Conservation (phyloP, 2,113 vertebrate genomes). For the Aegithalos caudatus region DNA sequence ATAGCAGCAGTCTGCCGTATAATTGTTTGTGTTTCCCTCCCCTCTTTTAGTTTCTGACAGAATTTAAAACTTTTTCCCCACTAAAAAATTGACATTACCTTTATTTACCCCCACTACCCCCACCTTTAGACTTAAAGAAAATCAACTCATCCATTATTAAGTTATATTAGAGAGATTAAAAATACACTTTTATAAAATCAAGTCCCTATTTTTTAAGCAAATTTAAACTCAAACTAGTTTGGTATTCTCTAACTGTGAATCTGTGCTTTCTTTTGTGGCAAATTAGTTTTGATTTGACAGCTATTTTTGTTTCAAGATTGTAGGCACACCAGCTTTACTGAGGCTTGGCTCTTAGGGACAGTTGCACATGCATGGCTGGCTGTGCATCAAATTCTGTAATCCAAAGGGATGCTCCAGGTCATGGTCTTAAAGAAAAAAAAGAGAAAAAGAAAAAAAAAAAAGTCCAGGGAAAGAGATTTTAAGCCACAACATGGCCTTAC, state of each 20-base stretch:
- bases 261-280: background rate
- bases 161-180: background rate
- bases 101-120: background rate
- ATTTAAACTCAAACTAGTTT: background rate
- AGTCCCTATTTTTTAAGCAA: background rate
- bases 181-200: background rate
- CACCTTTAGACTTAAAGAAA: background rate
- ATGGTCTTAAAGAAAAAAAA: background rate
- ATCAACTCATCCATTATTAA: background rate
- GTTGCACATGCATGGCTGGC: constrained; percentile 45
- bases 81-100: background rate
- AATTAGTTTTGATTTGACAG: constrained; percentile 53
- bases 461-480: background rate
- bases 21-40: background rate
- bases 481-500: background rate
- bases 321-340: constrained; percentile 30
- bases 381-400: constrained; percentile 47
- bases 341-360: constrained; percentile 43
- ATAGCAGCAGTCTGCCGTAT: background rate
- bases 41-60: background rate
- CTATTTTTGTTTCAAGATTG: constrained; percentile 43
- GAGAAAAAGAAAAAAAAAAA: background rate
- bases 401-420: constrained; percentile 24
- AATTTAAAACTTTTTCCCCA: background rate
- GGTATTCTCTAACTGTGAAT: background rate